Percentiles rank a stretch among this genome's conserved stretches.
These are phyloP conservation scores for Xiphophorus hellerii DNA, from an alignment of 2,113 vertebrate species.

Conservation along the genomic window DNA sequence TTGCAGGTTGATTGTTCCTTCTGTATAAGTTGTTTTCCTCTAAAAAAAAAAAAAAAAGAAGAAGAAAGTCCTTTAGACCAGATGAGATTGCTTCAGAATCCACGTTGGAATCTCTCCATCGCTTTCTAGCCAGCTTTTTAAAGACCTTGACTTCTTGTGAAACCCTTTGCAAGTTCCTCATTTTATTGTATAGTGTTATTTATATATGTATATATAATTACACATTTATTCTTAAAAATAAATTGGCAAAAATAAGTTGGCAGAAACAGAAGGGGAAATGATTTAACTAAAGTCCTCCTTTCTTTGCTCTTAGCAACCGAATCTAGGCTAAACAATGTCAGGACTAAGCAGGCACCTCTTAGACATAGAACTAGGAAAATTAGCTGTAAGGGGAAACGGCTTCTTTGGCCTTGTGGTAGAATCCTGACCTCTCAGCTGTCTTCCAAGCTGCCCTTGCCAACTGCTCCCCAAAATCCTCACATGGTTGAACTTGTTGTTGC, in stretches of 20 bases:
- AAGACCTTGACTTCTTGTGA: too few species aligned
- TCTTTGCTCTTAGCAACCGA: constrained; percentile 37
- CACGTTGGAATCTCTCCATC: too few species aligned
- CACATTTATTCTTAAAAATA: too few species aligned
- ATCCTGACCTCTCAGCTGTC: constrained; percentile 44
- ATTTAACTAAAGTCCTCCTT: constrained; percentile 21
- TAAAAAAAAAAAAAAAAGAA: too few species aligned
- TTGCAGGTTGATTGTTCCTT: too few species aligned
- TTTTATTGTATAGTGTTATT: too few species aligned
- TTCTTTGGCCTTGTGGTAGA: constrained; percentile 44
- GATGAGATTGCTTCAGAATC: too few species aligned
- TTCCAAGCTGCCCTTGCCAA: constrained; percentile 47
- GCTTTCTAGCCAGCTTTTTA: too few species aligned
- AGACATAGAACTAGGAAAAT: constrained; percentile 12
- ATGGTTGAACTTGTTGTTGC: constrained; percentile 14
- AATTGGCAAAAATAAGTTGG: not conserved
- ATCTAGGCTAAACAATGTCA: constrained; percentile 52
- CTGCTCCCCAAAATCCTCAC: constrained; percentile 24
- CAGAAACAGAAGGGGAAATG: constrained; percentile 3
- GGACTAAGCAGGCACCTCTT: constrained; percentile 37
- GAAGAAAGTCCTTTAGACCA: too few species aligned
- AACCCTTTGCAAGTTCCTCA: too few species aligned
- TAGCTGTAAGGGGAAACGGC: constrained; percentile 22
- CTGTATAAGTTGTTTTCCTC: too few species aligned
- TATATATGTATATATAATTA: too few species aligned